A percentile compares a stretch with the other conserved stretches of the same genome.
These are phyloP conservation scores for Manis crassicaudata DNA, from an alignment of 2,797 vertebrate genomes.

Conservation along the genomic window DNA sequence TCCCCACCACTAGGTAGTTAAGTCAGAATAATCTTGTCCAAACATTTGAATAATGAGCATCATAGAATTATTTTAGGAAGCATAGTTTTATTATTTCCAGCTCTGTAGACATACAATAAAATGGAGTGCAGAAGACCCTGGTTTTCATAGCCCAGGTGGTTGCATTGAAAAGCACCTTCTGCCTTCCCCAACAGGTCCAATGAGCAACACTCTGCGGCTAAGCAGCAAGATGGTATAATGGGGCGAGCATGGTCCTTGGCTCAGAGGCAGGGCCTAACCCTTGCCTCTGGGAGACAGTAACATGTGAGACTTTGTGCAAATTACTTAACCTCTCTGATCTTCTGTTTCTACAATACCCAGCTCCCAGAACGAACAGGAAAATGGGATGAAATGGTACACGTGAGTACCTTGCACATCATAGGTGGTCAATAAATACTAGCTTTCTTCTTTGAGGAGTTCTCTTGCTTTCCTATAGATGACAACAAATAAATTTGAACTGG, in stretches of 20 bases:
- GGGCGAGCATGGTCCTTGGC: background rate
- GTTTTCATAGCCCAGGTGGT: background rate
- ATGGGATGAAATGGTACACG: fast-evolving
- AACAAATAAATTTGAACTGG: background rate
- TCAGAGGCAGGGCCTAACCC: background rate
- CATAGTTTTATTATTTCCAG: background rate
- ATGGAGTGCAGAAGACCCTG: background rate
- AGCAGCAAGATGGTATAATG: background rate
- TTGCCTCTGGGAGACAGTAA: background rate
- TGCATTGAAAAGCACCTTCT: background rate
- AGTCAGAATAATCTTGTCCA: background rate
- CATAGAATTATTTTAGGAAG: constrained; percentile 6
- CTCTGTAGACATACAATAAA: background rate
- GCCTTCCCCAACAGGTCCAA: background rate
- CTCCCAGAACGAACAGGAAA: background rate
- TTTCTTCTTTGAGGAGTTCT: background rate
- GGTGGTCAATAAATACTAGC: background rate
- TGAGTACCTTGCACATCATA: background rate
- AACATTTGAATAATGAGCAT: background rate
- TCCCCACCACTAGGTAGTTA: background rate
- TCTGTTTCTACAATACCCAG: background rate
- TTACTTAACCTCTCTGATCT: background rate
- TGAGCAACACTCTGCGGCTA: background rate
- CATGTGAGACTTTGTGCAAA: background rate
- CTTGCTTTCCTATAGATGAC: background rate